phyloP scores from a whole-genome alignment of 2,113 vertebrate genomes.

The Cyprinodon tularosa region DNA sequence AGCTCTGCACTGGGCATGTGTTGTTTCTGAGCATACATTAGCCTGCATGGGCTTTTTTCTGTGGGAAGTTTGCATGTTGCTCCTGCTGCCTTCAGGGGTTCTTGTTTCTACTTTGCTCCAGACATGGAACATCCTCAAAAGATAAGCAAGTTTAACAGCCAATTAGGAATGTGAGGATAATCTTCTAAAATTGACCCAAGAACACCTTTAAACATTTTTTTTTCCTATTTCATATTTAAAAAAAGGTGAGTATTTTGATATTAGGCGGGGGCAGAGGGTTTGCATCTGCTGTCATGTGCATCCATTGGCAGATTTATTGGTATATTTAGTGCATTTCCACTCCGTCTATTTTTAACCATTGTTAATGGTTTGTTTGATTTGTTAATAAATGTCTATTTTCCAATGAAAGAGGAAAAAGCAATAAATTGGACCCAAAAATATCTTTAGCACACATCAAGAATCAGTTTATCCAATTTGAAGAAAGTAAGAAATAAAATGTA shows the following conservation, averaged over 20 bases:
- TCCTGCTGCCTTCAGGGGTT: neutral
- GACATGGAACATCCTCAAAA: neutral
- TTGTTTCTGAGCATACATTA: constrained; percentile 2
- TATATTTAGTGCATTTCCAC: no score
- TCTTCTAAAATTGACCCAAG: neutral
- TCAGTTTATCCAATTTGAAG: no score
- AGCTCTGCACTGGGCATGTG: neutral
- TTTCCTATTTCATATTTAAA: neutral
- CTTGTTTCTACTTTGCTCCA: constrained; percentile 10
- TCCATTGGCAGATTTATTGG: no score
- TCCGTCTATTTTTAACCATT: no score
- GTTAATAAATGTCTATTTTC: no score
- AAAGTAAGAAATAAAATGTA: no score
- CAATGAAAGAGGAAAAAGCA: no score
- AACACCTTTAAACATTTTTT: neutral
- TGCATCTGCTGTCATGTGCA: no score
- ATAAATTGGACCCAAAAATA: no score
- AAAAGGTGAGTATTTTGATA: neutral
- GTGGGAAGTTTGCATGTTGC: neutral
- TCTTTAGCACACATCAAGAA: no score
- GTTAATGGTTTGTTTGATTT: no score
- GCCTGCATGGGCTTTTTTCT: constrained; percentile 10
- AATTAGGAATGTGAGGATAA: neutral
- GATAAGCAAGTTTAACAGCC: neutral
- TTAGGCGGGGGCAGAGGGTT: no score